These are phyloP conservation scores for Pseudoatta argentina DNA, from an alignment of 1,140 invertebrate genomes.

Conservation along the genomic window DNA sequence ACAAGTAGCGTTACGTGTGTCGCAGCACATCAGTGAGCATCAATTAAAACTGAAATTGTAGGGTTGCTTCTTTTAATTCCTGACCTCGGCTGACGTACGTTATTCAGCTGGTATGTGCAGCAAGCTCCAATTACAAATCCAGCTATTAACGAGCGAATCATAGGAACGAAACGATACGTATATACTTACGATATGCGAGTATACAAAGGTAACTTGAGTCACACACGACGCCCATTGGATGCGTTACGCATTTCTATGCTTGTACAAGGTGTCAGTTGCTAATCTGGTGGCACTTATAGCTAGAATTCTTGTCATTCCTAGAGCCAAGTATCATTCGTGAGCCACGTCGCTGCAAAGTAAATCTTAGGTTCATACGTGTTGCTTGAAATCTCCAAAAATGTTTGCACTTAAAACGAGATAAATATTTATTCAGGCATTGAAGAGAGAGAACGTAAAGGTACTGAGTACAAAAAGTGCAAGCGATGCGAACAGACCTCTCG, in stretches of 20 bases:
- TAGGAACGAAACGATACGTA: constrained; percentile 29
- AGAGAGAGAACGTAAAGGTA: too few relatives aligned
- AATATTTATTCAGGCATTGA: too few relatives aligned
- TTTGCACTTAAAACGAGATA: too few relatives aligned
- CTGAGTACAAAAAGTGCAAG: too few relatives aligned
- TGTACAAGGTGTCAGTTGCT: constrained; percentile 38
- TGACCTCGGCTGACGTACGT: too few relatives aligned
- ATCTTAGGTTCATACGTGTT: background rate
- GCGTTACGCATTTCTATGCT: constrained; percentile 11
- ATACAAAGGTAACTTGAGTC: constrained; percentile 36
- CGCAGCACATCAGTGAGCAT: background rate
- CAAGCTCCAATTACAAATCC: constrained; percentile 50
- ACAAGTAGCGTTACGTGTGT: background rate
- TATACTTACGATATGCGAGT: background rate
- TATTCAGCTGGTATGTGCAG: background rate
- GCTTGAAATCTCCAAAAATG: too few relatives aligned
- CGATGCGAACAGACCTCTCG: too few relatives aligned
- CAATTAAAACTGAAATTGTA: constrained; percentile 22
- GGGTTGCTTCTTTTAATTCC: background rate
- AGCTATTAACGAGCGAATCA: constrained; percentile 26
- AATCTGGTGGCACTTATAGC: constrained; percentile 8
- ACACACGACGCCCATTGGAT: background rate
- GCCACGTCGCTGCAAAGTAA: background rate
- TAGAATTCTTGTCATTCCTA: constrained; percentile 16
- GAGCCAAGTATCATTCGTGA: background rate